Base-by-base conservation (phyloP, 2,797 vertebrate species). In the Sphenodon punctatus region DNA sequence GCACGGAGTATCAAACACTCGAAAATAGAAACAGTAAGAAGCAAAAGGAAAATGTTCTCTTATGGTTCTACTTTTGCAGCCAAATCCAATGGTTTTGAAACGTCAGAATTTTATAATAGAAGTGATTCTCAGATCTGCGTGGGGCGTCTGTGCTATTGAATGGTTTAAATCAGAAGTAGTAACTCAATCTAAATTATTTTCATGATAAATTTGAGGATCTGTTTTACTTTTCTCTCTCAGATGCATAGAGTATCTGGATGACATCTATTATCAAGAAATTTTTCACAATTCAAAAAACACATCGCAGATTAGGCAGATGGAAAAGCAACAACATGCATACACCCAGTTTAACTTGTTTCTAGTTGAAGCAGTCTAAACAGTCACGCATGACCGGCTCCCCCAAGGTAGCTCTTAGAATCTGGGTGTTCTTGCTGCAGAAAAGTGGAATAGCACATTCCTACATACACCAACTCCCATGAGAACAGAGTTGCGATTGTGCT, bases 211-310 rank as follows among this genome's bases (percentile, higher is more conserved):
- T 27, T 6, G n/a, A 25, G 11, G 5, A 2, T 19, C 53, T 32
- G 64, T 58, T 63, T 48, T 42, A 5, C 25, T 34, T 27, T 72
- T 8, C 69, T 10, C 13, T 66, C 66, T 67, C 23, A 11, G 17
- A 25, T 69, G 32, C 38, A 13, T 3, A 46, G 0, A 6, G 22
- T 34, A 30, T 3, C 34, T 0, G 0, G 2, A 17, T 38, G 32
- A 16, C 45, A 48, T 20, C 49, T 43, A 38, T n/a, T 10, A 65
- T 25, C n/a, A 30, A 16, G 12, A 53, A 27, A 34, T 27, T 15
- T 51, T n/a, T n/a, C 27, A 1, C 4, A 32, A 30, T 25, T 25
- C 72, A 8, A 81, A 10, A 20, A 12, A 16, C 3, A 22, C 49
- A n/a, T 49, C 70, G 45, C 59, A 48, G 46, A 19, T 46, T 3